Conservation (phyloP, 2,797 vertebrate species). For the Hipposideros larvatus region DNA sequence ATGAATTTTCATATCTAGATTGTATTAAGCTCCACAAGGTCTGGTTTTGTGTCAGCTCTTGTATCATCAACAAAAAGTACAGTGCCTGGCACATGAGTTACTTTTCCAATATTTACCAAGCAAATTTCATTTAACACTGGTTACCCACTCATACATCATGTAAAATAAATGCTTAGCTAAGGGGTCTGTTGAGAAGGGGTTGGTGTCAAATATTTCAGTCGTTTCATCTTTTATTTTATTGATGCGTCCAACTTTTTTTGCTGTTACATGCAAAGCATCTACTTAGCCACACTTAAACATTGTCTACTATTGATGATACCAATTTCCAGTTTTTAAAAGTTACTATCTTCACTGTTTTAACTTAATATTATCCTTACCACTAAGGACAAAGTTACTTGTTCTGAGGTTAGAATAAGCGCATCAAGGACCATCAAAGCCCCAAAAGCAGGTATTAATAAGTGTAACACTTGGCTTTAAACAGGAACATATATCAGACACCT, state of each 20-base stretch:
- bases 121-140: conserved; percentile 14
- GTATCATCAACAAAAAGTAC: conserved; percentile 4
- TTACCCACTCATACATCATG: background rate
- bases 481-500: background rate
- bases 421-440: background rate
- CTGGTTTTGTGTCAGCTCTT: background rate
- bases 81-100: background rate
- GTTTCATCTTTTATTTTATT: conserved; percentile 1
- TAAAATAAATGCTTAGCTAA: background rate
- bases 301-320: background rate
- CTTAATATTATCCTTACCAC: background rate
- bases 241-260: background rate
- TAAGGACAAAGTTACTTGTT: conserved; percentile 29
- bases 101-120: conserved; percentile 52
- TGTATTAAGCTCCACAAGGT: background rate
- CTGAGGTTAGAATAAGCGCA: background rate
- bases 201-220: background rate
- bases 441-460: background rate
- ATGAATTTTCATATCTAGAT: background rate
- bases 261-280: conserved; percentile 38
- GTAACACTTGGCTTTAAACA: background rate
- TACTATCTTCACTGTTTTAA: background rate
- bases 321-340: background rate
- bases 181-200: background rate
- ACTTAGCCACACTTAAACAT: conserved; percentile 42